phyloP scores from a whole-genome alignment of 1,140 invertebrate genomes.

The Lordiphosa clarofinis region DNA sequence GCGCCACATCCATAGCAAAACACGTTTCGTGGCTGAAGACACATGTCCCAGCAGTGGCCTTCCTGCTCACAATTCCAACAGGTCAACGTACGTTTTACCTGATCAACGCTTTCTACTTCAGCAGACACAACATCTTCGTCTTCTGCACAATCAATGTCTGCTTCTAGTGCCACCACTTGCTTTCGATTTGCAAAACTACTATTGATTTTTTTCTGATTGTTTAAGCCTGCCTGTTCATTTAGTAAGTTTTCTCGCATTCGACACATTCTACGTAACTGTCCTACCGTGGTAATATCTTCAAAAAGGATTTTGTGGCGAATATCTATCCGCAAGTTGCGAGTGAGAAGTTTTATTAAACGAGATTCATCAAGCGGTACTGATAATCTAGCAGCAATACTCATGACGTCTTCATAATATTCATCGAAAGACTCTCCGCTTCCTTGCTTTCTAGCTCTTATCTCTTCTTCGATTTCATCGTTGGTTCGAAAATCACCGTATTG shows the following conservation, averaged over 20 bases:
- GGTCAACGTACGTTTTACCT: too few relatives aligned
- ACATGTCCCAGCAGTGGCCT: conserved; percentile 11
- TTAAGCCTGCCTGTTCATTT: background rate
- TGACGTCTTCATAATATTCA: too few relatives aligned
- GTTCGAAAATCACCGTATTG: too few relatives aligned
- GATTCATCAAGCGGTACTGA: too few relatives aligned
- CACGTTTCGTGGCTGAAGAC: conserved; percentile 1
- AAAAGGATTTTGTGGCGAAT: too few relatives aligned
- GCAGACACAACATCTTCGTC: background rate
- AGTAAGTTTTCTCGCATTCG: background rate
- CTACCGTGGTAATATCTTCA: background rate
- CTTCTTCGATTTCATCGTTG: too few relatives aligned
- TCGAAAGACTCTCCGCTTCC: too few relatives aligned
- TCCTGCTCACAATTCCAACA: background rate
- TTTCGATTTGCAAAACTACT: background rate
- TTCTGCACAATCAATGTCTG: background rate
- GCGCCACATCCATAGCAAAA: conserved; percentile 19
- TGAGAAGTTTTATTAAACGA: conserved; percentile 1
- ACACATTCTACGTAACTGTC: background rate
- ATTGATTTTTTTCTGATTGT: background rate
- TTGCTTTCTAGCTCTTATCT: too few relatives aligned
- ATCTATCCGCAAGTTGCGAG: background rate
- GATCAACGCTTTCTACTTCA: too few relatives aligned
- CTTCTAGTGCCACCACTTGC: background rate
- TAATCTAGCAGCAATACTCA: too few relatives aligned